Base-by-base conservation (phyloP, 2,888 invertebrate genomes). In the Nycteola revayana region DNA sequence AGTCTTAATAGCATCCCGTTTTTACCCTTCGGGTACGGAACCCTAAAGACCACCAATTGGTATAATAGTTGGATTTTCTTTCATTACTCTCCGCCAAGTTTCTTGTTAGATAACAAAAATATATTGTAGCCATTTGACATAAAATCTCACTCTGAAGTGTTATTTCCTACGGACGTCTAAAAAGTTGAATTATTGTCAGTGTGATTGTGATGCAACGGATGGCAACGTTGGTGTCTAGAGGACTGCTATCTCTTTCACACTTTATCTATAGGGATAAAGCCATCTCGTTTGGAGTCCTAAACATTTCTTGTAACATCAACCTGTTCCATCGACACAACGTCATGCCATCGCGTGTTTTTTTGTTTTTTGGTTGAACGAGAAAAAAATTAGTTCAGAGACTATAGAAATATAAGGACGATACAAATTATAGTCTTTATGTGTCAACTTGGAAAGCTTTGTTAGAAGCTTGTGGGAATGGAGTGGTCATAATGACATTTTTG, bases 221-320 rank as follows among this genome's bases (percentile, higher is more conserved):
- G 40, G 39, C 40, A 5, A 3, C 2, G 14, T 14, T 14, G 2
- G 14, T 14, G 2, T 14, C 2, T 2, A 3, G 5, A 14, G 5
- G 14, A 3, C 5, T 14, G 14, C 14, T 14, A 14, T 21, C 21
- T 7, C 7, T 21, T 21, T 21, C 21, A 2, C 14, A 14, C 14
- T 14, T 14, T 5, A 14, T 14, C 14, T 2, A 5, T 14, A 3
- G 2, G 14, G 14, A 21, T 21, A 21, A 7, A n/a, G 21, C 61
- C 60, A 54, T 67, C 52, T 70, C 63, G 49, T 34, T 49, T 47
- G 36, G 21, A 44, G 59, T 49, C 42, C 56, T 57, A 56, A 62
- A 53, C 53, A 41, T 41, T 58, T 51, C 32, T 76, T 75, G 70
- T 74, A 61, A 64, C 72, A 63, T 74, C 71, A 75, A 74, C 70